These are phyloP conservation scores for Picus viridis DNA, from an alignment of 2,797 vertebrate genomes.

Conservation along the genomic window DNA sequence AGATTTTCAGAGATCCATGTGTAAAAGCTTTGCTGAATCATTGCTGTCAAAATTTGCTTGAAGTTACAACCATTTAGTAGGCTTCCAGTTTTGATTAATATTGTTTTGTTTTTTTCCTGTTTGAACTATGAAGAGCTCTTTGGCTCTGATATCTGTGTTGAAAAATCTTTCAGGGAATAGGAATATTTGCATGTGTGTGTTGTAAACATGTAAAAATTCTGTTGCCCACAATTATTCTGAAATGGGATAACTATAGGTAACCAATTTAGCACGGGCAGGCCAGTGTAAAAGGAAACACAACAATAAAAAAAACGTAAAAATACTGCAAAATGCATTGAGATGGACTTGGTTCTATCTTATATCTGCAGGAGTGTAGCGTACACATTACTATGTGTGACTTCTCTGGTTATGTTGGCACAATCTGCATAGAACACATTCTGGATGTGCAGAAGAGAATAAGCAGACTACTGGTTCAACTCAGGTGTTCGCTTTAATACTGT, in stretches of 20 bases:
- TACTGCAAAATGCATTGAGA: neutral
- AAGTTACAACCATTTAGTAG: neutral
- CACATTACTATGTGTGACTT: neutral
- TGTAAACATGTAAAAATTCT: neutral
- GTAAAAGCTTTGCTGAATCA: neutral
- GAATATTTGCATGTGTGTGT: neutral
- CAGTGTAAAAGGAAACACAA: neutral
- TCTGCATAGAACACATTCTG: neutral
- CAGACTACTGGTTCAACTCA: neutral
- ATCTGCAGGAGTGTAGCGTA: neutral
- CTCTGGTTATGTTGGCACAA: neutral
- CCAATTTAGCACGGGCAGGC: neutral
- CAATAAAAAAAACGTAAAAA: neutral
- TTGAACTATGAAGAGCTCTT: neutral
- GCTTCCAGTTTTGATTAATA: neutral
- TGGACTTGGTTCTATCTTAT: neutral
- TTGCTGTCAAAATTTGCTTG: neutral
- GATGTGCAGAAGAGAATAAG: neutral
- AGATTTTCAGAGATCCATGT: neutral
- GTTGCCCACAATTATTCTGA: neutral
- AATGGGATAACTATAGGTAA: neutral
- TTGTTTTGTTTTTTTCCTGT: neutral
- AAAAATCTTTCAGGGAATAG: neutral
- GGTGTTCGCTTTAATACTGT: neutral
- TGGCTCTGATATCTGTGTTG: neutral